Base-by-base conservation (phyloP, 2,113 vertebrate genomes). In the Poecilia latipinna region DNA sequence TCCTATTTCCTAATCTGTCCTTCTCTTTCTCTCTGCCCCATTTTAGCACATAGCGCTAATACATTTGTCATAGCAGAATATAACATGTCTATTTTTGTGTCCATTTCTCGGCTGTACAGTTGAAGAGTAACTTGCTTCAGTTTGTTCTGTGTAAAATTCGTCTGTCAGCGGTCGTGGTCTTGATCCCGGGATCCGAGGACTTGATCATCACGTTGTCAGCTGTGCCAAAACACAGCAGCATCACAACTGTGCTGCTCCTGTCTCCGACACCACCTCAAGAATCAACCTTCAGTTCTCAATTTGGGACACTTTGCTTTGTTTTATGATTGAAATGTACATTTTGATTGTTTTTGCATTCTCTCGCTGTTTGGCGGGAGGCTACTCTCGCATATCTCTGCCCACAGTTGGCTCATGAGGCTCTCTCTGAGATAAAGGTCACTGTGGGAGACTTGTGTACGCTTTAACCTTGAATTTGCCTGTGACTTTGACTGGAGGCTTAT, bases 1-100 rank as follows among this genome's bases (percentile, higher is more conserved):
- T 88, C 70, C 84, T 84, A 70, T 57, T 57, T 57, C 51, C 24
- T 57, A 24, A 57, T 57, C 44, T 48, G 12, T 51, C 28, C 51
- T 24, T 60, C 8, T 39, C 72, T 26, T 7, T 74, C 68, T 79
- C 71, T 84, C 68, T 80, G 28, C 69, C 64, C 82, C 66, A 29
- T 63, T 65, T 83, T 75, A 87, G 82, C 88, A 82, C 69, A 78
- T 86, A 91, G 85, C 81, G 88, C 86, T 86, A 82, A 75, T 84
- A 74, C 79, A 28, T 78, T 75, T 88, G 74, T 83, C 70, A 33
- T 64, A 64, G 73, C 78, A 79, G 68, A 86, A 77, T 87, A 88
- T 86, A 85, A 75, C 24, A 42, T 75, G 72, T 87, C 79, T 92
- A 83, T 88, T 90, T 89, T 88, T 87, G 63, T 82, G 80, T 83